Evolutionary conservation across 1,140 invertebrate genomes (phyloP).

Genomic region (Cyrtorhinus lividipennis): DNA sequence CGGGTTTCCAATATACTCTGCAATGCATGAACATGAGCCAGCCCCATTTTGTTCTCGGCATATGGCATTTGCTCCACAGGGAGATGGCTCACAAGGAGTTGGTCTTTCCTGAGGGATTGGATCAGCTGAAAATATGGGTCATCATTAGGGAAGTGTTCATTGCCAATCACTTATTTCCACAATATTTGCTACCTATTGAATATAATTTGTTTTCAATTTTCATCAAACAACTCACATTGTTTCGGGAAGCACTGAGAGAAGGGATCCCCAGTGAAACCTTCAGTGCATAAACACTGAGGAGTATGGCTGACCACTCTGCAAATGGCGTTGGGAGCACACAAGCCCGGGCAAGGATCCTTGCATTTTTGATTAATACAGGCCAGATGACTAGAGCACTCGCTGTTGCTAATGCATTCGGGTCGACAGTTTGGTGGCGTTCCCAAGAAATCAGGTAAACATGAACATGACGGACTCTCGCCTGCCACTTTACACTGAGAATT

Average conservation of each 20-base stretch:
- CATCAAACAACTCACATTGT: conserved; percentile 36
- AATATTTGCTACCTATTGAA: no score
- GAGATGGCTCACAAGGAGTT: conserved; percentile 49
- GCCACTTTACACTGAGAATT: conserved; percentile 46
- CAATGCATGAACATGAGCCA: conserved; percentile 51
- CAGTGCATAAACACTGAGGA: conserved; percentile 47
- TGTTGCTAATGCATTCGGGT: conserved; percentile 39
- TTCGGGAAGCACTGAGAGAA: conserved; percentile 44
- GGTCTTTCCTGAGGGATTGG: conserved; percentile 24
- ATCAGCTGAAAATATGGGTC: conserved; percentile 20
- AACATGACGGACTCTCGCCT: conserved; percentile 40
- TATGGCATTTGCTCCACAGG: conserved; percentile 56
- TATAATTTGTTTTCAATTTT: no score
- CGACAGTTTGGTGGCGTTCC: conserved; percentile 36
- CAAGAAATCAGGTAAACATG: conserved; percentile 35
- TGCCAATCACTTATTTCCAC: no score
- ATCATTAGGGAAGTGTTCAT: not conserved
- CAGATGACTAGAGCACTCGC: conserved; percentile 36
- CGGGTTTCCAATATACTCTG: conserved; percentile 59
- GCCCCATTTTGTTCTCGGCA: conserved; percentile 50
- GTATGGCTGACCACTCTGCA: conserved; percentile 51
- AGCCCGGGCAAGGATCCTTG: conserved; percentile 38
- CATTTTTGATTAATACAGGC: conserved; percentile 43
- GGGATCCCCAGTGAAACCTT: conserved; percentile 54
- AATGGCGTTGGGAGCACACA: conserved; percentile 43